Conservation (phyloP, 2,113 vertebrate genomes). For the Osmerus eperlanus region DNA sequence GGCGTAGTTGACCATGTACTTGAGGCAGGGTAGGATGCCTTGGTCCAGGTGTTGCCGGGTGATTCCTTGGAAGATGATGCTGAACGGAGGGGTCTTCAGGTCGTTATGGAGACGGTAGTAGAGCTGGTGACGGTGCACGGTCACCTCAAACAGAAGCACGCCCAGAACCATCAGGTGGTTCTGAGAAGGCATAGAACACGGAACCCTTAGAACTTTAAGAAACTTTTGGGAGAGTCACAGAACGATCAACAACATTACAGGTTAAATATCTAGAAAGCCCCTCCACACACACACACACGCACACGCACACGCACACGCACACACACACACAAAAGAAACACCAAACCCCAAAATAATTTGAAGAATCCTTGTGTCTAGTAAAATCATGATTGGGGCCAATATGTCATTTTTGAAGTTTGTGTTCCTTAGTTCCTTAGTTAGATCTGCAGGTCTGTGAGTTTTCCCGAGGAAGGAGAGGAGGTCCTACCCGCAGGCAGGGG, state of each 20-base stretch:
- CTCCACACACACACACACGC: too few species aligned
- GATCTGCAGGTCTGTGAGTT: not conserved
- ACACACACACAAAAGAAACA: too few species aligned
- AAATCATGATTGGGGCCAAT: too few species aligned
- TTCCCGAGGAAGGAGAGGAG: not conserved
- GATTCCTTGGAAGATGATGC: constrained; percentile 58
- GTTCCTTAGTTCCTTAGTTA: too few species aligned
- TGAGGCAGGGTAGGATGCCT: constrained; percentile 57
- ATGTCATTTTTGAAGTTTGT: too few species aligned
- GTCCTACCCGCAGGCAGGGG: constrained; percentile 66
- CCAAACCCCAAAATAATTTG: too few species aligned
- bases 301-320: too few species aligned
- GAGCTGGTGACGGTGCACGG: constrained; percentile 61
- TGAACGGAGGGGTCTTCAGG: constrained; percentile 53
- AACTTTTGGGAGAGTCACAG: too few species aligned
- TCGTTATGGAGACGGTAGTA: constrained; percentile 56
- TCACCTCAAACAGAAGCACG: constrained; percentile 66
- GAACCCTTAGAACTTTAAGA: too few species aligned
- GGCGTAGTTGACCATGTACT: constrained; percentile 72
- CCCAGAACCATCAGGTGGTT: constrained; percentile 68
- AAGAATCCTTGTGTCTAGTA: too few species aligned
- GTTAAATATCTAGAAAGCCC: too few species aligned
- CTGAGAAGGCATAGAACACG: constrained; percentile 32
- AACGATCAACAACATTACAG: too few species aligned
- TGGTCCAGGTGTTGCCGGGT: constrained; percentile 62